Conservation (phyloP, 2,888 invertebrate species). For the Emmelina monodactyla region DNA sequence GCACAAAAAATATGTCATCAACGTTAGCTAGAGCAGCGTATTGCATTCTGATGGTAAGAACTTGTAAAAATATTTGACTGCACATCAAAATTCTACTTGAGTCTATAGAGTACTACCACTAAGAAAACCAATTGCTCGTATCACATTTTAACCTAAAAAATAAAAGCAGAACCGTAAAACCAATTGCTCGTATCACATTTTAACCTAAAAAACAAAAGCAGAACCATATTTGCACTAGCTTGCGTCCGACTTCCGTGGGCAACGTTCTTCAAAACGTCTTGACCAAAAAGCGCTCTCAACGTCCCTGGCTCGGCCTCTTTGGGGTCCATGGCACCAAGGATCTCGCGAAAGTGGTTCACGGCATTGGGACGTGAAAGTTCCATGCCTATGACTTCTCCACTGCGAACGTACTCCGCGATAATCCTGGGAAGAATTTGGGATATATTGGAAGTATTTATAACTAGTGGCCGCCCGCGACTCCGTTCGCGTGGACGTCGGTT, state of each 20-base stretch:
- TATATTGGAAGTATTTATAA: too few species aligned
- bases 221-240: conserved; percentile 60
- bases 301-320: conserved; percentile 66
- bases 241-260: conserved; percentile 74
- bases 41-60: too few species aligned
- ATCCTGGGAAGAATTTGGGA: conserved; percentile 26
- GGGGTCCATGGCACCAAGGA: conserved; percentile 72
- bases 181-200: too few species aligned
- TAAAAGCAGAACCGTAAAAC: conserved; percentile 30
- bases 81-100: too few species aligned
- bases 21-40: too few species aligned
- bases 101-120: too few species aligned
- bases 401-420: conserved; percentile 71
- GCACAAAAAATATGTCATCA: too few species aligned
- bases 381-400: conserved; percentile 76
- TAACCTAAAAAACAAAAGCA: not conserved
- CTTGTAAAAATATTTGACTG: too few species aligned
- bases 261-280: conserved; percentile 69
- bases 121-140: too few species aligned
- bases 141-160: not conserved
- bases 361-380: conserved; percentile 77
- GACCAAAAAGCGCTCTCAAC: conserved; percentile 71
- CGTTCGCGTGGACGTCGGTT: too few species aligned
- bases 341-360: conserved; percentile 68
- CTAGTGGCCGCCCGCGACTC: too few species aligned